These are phyloP conservation scores for Picathartes gymnocephalus DNA, from an alignment of 2,113 vertebrate genomes.

Conservation along the genomic window DNA sequence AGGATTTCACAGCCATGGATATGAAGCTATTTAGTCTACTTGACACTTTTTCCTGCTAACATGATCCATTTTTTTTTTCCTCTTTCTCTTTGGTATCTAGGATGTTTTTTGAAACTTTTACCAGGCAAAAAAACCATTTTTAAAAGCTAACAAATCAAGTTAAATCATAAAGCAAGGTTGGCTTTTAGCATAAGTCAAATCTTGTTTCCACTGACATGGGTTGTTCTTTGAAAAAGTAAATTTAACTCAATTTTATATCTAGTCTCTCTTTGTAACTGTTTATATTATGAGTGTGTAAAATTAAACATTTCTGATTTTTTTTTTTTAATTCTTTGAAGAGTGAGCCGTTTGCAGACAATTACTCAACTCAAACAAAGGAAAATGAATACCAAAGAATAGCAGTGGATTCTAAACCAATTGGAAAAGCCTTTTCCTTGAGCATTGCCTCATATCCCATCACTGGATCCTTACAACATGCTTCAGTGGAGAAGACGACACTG, in stretches of 20 bases:
- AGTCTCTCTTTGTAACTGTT: neutral
- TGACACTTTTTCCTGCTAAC: neutral
- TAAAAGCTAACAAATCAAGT: neutral
- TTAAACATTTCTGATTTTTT: neutral
- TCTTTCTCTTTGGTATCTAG: neutral
- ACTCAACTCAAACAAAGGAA: constrained; percentile 18
- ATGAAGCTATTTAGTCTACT: neutral
- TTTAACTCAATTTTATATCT: neutral
- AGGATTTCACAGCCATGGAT: neutral
- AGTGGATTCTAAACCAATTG: neutral
- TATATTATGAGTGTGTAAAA: neutral
- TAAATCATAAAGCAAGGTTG: neutral
- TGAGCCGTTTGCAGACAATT: neutral
- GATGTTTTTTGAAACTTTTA: neutral
- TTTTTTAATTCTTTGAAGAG: constrained; percentile 43
- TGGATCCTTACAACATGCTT: constrained; percentile 83
- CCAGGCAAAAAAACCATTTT: neutral
- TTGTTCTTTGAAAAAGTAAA: neutral
- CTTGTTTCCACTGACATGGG: neutral
- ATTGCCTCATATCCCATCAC: neutral
- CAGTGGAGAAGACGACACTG: constrained; percentile 90
- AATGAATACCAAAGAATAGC: constrained; percentile 67
- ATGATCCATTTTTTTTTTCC: neutral
- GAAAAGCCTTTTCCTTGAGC: neutral
- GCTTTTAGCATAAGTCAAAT: neutral